Evolutionary conservation across 2,797 vertebrate genomes (phyloP), one percentile per base, ranked within the genome.

Genomic region (Hybognathus amarus): DNA sequence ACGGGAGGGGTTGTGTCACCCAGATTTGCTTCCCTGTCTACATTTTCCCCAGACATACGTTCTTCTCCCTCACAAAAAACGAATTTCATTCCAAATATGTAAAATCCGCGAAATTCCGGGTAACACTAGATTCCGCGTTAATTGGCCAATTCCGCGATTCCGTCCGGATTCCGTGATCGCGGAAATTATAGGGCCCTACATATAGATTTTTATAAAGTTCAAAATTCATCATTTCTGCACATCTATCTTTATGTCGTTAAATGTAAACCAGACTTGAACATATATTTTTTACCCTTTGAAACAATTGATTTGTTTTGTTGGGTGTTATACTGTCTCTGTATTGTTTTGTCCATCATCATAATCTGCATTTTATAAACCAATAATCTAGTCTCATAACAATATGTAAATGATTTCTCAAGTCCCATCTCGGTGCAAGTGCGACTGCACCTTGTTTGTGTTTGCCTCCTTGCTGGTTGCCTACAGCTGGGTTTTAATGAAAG

Each of bases 401-500:
- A 10, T 33, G 40, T 42, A 81, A 63, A 33, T 36, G 13, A 36
- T 63, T 73, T 36, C 24, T 70, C 52, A 17, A 70, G 61, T 33
- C n/a, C 17, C 24, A 42, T 42, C 36, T 78, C 1, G 36, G 30
- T 54, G 33, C 52, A 70, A n/a, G 47, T 68, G 38, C 17, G 56
- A 78, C 63, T 54, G n/a, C 50, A 45, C 45, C 67, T 47, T 61
- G 27, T 66, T 70, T 64, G 27, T 80, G 70, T 83, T 83, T 84
- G 79, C 74, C 79, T 66, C 74, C 40, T 80, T n/a, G n/a, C 52
- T 83, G 68, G 66, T 75, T 73, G 83, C 83, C 68, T 81, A 86
- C 69, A 83, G 82, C 85, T 82, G 64, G 30, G 42, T 80, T 89
- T 86, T 86, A 89, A 89, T 87, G 83, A 89, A 86, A 87, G 61